These are phyloP conservation scores for Yoshiicerus persimilis DNA, from an alignment of 1,140 invertebrate species.

Conservation along the genomic window DNA sequence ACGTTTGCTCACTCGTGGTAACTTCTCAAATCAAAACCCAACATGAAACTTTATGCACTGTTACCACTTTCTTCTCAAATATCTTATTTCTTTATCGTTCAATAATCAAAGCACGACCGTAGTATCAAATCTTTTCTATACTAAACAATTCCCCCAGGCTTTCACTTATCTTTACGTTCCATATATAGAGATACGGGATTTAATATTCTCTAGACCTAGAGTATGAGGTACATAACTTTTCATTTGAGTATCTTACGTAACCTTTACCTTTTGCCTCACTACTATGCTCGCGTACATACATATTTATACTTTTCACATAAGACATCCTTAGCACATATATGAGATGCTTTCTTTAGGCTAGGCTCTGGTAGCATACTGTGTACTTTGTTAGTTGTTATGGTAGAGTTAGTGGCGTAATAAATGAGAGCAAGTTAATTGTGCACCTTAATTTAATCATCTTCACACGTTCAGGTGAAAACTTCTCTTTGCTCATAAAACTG, in stretches of 20 bases:
- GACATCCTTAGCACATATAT: too few relatives aligned
- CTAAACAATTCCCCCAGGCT: neutral
- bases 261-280: neutral
- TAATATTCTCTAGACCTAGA: too few relatives aligned
- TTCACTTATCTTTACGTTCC: neutral
- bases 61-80: neutral
- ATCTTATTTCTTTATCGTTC: neutral
- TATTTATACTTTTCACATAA: neutral
- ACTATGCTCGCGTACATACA: too few relatives aligned
- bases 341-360: too few relatives aligned
- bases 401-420: too few relatives aligned
- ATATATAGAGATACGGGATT: neutral
- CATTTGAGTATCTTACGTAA: neutral
- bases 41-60: neutral
- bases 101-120: neutral
- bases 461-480: neutral
- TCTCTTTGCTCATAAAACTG: neutral
- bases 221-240: neutral
- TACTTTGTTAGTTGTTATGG: too few relatives aligned
- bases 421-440: neutral
- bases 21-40: neutral
- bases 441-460: neutral
- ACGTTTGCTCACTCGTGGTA: neutral
- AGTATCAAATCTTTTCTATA: neutral
- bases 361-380: too few relatives aligned